Percentiles rank a stretch among this genome's conserved stretches.
phyloP scores from a whole-genome alignment of 2,113 vertebrate species.

The Larimichthys crocea region DNA sequence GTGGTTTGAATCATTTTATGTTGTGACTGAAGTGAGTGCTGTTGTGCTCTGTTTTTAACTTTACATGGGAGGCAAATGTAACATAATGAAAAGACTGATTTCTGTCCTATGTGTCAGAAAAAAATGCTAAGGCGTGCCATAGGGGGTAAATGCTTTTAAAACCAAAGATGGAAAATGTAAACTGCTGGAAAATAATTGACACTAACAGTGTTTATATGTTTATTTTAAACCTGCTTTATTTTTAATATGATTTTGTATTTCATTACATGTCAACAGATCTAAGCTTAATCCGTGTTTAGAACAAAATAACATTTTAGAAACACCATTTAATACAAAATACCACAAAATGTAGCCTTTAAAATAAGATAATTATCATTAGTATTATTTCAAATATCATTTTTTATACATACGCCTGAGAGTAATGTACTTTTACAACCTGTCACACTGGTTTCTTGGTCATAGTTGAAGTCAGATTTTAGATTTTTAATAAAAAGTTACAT shows the following conservation, averaged over 20 bases:
- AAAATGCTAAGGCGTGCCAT: neutral
- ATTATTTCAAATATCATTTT: no score
- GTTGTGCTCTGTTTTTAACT: neutral
- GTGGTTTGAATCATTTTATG: neutral
- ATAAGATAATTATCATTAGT: neutral
- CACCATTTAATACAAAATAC: neutral
- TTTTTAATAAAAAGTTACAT: neutral
- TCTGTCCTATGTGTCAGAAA: neutral
- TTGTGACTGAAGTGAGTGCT: slow-evolving; percentile 4
- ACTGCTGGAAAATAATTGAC: neutral
- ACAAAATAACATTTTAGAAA: neutral
- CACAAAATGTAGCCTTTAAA: neutral
- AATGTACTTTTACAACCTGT: neutral
- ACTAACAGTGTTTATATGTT: neutral
- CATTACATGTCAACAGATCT: neutral
- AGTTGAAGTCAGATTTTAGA: neutral
- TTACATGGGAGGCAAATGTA: slow-evolving; percentile 11
- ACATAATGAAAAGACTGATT: slow-evolving; percentile 3
- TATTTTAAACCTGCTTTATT: neutral
- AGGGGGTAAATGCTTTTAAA: neutral
- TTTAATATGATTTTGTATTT: neutral
- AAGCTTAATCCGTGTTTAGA: neutral
- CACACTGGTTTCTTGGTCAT: neutral
- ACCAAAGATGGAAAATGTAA: neutral
- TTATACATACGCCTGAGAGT: neutral